These are phyloP conservation scores for Heliconius himera DNA, from an alignment of 1,140 invertebrate species.

Conservation along the genomic window DNA sequence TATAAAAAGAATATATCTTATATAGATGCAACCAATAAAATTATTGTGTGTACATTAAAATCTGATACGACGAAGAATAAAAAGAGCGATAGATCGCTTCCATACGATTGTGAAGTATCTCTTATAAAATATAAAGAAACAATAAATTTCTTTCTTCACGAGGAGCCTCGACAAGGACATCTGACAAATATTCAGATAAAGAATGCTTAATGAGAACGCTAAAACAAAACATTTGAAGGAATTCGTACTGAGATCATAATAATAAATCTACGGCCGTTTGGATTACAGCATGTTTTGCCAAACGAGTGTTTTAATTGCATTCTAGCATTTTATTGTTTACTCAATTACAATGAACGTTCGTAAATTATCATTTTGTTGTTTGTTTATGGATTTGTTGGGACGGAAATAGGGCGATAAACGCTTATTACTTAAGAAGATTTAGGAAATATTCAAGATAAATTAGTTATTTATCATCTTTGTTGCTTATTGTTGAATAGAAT, in stretches of 20 bases:
- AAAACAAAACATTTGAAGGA: constrained; percentile 35
- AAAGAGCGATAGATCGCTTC: background rate
- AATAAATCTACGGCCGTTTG: constrained; percentile 40
- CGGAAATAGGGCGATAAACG: constrained; percentile 12
- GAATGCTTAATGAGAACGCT: constrained; percentile 20
- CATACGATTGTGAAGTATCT: background rate
- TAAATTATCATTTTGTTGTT: constrained; percentile 38
- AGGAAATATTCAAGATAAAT: constrained; percentile 1
- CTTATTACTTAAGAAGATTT: constrained; percentile 14
- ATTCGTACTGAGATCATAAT: constrained; percentile 34
- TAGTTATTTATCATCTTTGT: background rate
- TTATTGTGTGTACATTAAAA: background rate
- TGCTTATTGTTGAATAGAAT: background rate
- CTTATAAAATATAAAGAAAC: background rate
- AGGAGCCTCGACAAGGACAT: constrained; percentile 15
- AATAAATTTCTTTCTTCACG: background rate
- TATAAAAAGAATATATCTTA: too few species aligned
- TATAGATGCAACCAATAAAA: background rate
- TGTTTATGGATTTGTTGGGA: constrained; percentile 24
- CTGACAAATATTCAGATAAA: constrained; percentile 21
- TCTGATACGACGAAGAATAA: background rate
- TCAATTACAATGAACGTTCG: constrained; percentile 40
- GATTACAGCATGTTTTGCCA: constrained; percentile 40
- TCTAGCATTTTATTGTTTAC: constrained; percentile 41
- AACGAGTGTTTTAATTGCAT: constrained; percentile 40